Percentiles rank a stretch among this genome's conserved stretches.
Conservation (phyloP, 2,888 invertebrate species). For the Lycocerus yunnanus region DNA sequence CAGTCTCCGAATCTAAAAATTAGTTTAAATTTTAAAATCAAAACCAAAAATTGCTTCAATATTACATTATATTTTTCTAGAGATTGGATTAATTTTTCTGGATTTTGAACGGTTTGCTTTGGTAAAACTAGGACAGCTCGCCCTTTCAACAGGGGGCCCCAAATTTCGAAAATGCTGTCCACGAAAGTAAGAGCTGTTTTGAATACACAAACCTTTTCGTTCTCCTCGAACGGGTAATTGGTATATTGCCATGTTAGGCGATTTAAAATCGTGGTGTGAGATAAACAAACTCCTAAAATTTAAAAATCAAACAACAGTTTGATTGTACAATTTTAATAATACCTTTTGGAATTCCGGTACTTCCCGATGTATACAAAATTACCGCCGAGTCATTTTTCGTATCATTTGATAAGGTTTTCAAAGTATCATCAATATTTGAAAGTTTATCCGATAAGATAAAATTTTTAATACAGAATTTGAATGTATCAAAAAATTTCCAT, state of each 20-base stretch:
- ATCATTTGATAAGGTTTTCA: slow-evolving; percentile 68
- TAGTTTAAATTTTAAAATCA: neutral
- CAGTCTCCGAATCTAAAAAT: slow-evolving; percentile 72
- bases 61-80: neutral
- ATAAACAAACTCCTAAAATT: slow-evolving; percentile 73
- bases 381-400: slow-evolving; percentile 71
- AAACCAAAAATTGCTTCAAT: no score
- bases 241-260: slow-evolving; percentile 83
- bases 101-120: slow-evolving; percentile 70
- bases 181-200: slow-evolving; percentile 87
- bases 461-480: slow-evolving; percentile 56
- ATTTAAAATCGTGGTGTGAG: slow-evolving; percentile 77
- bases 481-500: slow-evolving; percentile 39
- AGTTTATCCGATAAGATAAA: slow-evolving; percentile 67
- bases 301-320: neutral
- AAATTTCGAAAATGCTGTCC: slow-evolving; percentile 80
- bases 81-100: slow-evolving; percentile 61
- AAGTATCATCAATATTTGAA: slow-evolving; percentile 65
- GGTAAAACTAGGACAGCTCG: slow-evolving; percentile 70
- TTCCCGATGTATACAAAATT: slow-evolving; percentile 87
- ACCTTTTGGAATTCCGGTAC: slow-evolving; percentile 89
- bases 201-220: slow-evolving; percentile 72
- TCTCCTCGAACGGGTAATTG: slow-evolving; percentile 67
- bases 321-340: slow-evolving; percentile 52
- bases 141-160: slow-evolving; percentile 75